Percentiles rank a stretch among this genome's conserved stretches.
These are phyloP conservation scores for Iselma pallidipennis DNA, from an alignment of 2,888 invertebrate genomes.

Conservation along the genomic window DNA sequence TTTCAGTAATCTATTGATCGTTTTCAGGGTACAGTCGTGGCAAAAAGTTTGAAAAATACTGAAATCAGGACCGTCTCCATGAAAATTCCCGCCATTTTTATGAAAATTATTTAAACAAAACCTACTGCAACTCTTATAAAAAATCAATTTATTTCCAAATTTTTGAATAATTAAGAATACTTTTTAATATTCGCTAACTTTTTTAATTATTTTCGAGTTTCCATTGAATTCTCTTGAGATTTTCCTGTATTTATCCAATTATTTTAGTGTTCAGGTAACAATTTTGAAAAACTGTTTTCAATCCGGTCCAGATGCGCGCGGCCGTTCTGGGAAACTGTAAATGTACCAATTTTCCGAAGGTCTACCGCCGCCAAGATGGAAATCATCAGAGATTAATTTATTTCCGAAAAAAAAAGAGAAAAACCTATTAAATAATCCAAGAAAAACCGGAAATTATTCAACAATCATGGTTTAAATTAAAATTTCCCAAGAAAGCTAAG, in stretches of 20 bases:
- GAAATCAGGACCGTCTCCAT: not conserved
- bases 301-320: slow-evolving; percentile 14
- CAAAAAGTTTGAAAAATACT: not conserved
- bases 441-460: no score
- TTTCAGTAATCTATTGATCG: slow-evolving; percentile 24
- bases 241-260: not conserved
- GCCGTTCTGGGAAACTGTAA: slow-evolving; percentile 43
- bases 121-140: no score
- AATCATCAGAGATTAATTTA: slow-evolving; percentile 44
- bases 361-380: slow-evolving; percentile 51
- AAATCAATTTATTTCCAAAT: no score
- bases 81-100: not conserved
- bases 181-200: no score
- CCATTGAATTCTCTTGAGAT: not conserved
- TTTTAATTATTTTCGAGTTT: no score
- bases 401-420: slow-evolving; percentile 23
- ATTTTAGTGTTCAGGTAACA: not conserved
- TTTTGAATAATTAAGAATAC: no score
- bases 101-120: not conserved
- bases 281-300: not conserved
- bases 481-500: not conserved
- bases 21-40: slow-evolving; percentile 10
- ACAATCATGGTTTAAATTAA: not conserved
- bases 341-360: slow-evolving; percentile 48
- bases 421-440: no score